Base-by-base conservation (phyloP, 2,888 invertebrate species). In the Deilephila elpenor region DNA sequence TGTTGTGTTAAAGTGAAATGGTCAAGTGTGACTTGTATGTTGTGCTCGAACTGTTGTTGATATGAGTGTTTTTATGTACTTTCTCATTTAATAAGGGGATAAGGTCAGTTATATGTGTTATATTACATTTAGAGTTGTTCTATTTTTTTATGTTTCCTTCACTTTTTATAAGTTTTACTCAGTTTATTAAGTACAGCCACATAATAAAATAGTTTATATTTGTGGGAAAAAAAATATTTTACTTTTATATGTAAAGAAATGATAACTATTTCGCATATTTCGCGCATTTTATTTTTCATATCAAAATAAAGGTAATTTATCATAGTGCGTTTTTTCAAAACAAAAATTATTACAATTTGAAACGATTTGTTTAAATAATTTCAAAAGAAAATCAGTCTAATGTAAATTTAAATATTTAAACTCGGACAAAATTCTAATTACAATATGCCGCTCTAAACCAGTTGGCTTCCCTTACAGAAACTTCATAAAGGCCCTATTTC, bases 1-100 rank as follows among this genome's bases (percentile, higher is more conserved):
- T 82, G 81, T 81, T 78, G 79, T 81, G 86, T 80, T 82, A 77
- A 61, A 83, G 87, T 89, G 88, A 79, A 81, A 86, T 88, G 82
- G 77, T 80, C 79, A 82, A 83, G 85, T 88, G 88, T 80, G 81
- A 74, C 81, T 84, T 78, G 73, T 78, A 84, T 85, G 73, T 83
- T 81, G 82, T 80, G 85, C 76, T 80, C 81, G 53, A 78, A 81
- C 82, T 82, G 77, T 80, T 80, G 19, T 37, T 37, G 82, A 82
- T 79, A 85, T 85, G 78, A 84, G 75, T 83, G 76, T 78, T 79
- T 78, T 75, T 78, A 60, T 73, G 67, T 76, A 44, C 34, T 67
- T 75, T 75, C 56, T 34, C 75, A 76, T 74, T 77, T 73, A 71
- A 74, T 79, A 77, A 77, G 75, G 78, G 72, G 75, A 71, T 32